Evolutionary conservation across 2,888 invertebrate species (phyloP).

Genomic region (Trichogramma dendrolimi): DNA sequence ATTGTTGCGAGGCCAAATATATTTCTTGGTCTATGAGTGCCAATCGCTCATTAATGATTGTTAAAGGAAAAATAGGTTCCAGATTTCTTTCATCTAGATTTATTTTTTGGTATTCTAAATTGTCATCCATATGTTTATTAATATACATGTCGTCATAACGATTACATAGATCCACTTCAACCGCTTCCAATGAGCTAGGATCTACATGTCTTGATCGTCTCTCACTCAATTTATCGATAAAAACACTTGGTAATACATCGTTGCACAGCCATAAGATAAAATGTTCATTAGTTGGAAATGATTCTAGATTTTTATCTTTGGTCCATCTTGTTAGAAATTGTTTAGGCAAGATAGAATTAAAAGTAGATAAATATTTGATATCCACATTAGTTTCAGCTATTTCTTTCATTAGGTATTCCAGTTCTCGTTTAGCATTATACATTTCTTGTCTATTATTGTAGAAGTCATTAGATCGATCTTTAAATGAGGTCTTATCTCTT

Average conservation of each 20-base stretch:
- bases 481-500: background rate
- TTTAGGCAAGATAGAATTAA: background rate
- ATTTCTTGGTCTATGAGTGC: background rate
- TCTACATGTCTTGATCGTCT: too few relatives aligned
- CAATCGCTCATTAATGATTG: too few relatives aligned
- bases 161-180: too few relatives aligned
- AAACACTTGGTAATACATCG: background rate
- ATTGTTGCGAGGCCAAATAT: background rate
- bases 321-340: background rate
- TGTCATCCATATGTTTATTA: too few relatives aligned
- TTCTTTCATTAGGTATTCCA: background rate
- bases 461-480: too few relatives aligned
- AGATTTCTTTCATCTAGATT: too few relatives aligned
- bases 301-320: background rate
- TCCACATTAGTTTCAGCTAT: background rate
- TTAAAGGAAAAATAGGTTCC: background rate
- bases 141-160: too few relatives aligned
- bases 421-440: background rate
- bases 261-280: conserved; percentile 4
- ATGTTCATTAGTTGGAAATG: background rate
- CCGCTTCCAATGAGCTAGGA: too few relatives aligned
- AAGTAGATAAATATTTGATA: background rate
- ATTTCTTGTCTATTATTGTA: background rate
- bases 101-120: too few relatives aligned
- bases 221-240: background rate